phyloP scores from a whole-genome alignment of 2,113 vertebrate species.

The Cryptotis parvus region DNA sequence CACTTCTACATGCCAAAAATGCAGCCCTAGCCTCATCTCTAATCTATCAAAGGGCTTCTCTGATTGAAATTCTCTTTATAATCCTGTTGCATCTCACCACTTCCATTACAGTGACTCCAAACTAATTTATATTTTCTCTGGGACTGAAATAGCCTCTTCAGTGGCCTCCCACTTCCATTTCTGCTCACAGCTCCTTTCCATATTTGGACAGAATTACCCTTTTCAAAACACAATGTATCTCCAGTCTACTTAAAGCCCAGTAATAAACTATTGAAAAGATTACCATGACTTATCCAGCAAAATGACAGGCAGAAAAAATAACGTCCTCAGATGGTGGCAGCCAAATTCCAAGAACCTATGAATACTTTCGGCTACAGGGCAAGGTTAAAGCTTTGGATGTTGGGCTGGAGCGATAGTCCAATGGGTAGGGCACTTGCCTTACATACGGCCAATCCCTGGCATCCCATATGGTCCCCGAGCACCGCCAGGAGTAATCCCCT shows the following conservation, averaged over 20 bases:
- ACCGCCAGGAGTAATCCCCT: no score
- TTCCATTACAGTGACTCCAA: not conserved
- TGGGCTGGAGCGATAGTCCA: no score
- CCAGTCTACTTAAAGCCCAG: not conserved
- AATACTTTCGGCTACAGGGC: not conserved
- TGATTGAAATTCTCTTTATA: conserved; percentile 6
- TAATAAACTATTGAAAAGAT: not conserved
- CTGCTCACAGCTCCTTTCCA: not conserved
- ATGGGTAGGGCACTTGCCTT: no score
- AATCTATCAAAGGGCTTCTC: not conserved
- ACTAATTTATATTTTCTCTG: not conserved
- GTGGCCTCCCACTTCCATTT: not conserved
- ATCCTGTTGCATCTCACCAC: not conserved
- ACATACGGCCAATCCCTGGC: no score
- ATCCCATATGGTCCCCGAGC: no score
- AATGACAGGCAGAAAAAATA: not conserved
- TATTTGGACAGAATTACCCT: not conserved
- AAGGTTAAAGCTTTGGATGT: no score
- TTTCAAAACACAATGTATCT: conserved; percentile 5
- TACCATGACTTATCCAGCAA: not conserved
- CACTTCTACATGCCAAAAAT: not conserved
- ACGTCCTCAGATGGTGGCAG: not conserved
- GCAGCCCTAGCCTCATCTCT: not conserved
- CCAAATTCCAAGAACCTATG: not conserved
- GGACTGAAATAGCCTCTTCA: not conserved